Base-by-base conservation (phyloP, 2,888 invertebrate genomes). In the Taphrorychus bicolor region DNA sequence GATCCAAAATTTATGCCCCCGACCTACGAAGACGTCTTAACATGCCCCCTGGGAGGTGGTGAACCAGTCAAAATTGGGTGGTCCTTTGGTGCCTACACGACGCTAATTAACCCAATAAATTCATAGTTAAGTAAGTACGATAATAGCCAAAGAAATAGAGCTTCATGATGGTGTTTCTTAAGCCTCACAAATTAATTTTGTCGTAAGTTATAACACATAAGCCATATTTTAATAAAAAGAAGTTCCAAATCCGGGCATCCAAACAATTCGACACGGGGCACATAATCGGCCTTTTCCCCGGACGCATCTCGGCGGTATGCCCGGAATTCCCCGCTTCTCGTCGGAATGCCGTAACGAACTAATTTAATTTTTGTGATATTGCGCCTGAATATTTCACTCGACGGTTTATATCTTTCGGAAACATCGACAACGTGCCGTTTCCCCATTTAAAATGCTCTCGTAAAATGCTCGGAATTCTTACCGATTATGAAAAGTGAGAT, bases 21-120 rank as follows among this genome's bases (percentile, higher is more conserved):
- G 78, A 73, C 79, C 79, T 75, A 77, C 76, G 77, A 80, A 80
- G 81, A 81, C 72, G 73, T 76, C 74, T 79, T 77, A 77, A 78
- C 75, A 24, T 60, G 78, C 80, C 81, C 79, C 81, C 81, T 81
- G 80, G 81, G 79, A 80, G 78, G 79, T 80, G 67, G 58, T 52
- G 67, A 62, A 24, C 58, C 59, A 60, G 66, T 51, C 52, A 61
- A 61, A 59, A 66, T 66, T 66, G 66, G 66, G 66, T 66, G 66
- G 66, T 66, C 66, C 48, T 17, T 16, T n/a, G n/a, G n/a, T n/a
- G n/a, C n/a, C 16, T 21, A 22, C 32, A 49, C 45, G 59, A 66
- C n/a, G n/a, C n/a, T 59, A 59, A 59, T 53, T 65, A 65, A 54
- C 59, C 57, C 23, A 63, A 63, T 54, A 23, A 24, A 45, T 16